A percentile compares a stretch with the other conserved stretches of the same genome.
phyloP scores from a whole-genome alignment of 2,797 vertebrate species.

The Silurus lanzhouensis region DNA sequence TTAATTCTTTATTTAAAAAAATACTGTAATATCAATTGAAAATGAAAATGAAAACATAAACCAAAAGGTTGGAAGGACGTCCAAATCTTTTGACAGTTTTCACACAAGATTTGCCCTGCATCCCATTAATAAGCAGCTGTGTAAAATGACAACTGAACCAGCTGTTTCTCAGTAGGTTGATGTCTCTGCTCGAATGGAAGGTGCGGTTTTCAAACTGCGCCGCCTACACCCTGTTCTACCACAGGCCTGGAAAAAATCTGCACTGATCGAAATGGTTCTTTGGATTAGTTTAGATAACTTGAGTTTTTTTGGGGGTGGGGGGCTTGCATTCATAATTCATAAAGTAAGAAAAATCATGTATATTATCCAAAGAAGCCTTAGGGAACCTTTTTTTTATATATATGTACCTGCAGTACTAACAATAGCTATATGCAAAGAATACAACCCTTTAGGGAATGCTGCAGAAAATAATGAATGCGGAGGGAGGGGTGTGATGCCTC shows the following conservation, averaged over 20 bases:
- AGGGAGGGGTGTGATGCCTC: background rate
- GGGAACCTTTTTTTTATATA: background rate
- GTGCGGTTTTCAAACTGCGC: constrained; percentile 34
- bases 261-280: background rate
- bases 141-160: constrained; percentile 9
- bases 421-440: background rate
- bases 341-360: background rate
- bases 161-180: constrained; percentile 4
- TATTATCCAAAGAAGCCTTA: background rate
- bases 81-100: background rate
- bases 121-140: background rate
- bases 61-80: background rate
- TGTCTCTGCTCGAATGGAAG: constrained; percentile 9
- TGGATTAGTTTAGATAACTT: background rate
- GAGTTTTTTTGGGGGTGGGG: too few species aligned
- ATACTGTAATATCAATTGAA: background rate
- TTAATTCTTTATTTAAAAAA: background rate
- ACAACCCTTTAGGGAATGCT: background rate
- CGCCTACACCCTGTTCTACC: constrained; percentile 10
- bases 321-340: background rate
- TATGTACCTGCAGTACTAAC: background rate
- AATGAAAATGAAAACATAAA: too few species aligned
- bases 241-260: background rate
- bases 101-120: constrained; percentile 7
- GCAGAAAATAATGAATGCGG: background rate